Evolutionary conservation across 53 echinoderm and acorn worm species (phyloP).

Genomic region (Echinarachnius parma): DNA sequence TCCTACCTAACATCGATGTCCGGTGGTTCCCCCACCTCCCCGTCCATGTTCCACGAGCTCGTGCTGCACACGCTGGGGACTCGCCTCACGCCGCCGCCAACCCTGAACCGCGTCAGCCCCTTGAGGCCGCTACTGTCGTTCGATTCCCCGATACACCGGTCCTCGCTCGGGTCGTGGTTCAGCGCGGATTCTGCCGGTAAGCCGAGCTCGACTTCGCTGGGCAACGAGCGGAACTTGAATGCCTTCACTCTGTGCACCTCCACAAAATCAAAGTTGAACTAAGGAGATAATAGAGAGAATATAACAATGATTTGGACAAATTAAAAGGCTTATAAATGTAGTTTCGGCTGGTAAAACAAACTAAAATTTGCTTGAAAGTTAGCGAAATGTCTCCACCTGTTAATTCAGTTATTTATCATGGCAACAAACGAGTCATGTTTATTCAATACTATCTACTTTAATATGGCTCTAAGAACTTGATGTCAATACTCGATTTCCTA

Average conservation of each 20-base stretch:
- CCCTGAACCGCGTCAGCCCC: conserved; percentile 50
- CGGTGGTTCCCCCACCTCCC: conserved; percentile 73
- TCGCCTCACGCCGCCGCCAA: conserved; percentile 21
- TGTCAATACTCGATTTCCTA: too few species aligned
- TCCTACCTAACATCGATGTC: conserved; percentile 93
- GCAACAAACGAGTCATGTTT: too few species aligned
- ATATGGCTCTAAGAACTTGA: too few species aligned
- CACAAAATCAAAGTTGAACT: conserved; percentile 91
- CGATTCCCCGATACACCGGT: conserved; percentile 69
- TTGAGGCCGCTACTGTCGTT: conserved; percentile 52
- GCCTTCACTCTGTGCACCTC: conserved; percentile 90
- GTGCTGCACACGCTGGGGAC: conserved; percentile 60
- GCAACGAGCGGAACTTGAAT: conserved; percentile 67
- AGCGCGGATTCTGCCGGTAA: conserved; percentile 29
- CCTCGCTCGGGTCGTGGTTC: conserved; percentile 65
- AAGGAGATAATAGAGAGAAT: neutral
- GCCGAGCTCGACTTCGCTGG: conserved; percentile 21
- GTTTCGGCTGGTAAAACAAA: neutral
- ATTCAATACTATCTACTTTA: too few species aligned
- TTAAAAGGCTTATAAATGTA: neutral
- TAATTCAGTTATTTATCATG: too few species aligned
- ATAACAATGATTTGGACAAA: neutral
- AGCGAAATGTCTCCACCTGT: too few species aligned
- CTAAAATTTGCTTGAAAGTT: too few species aligned
- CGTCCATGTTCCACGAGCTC: conserved; percentile 96